Conservation (phyloP, 2,888 invertebrate genomes). For the Heliconius ismenius region DNA sequence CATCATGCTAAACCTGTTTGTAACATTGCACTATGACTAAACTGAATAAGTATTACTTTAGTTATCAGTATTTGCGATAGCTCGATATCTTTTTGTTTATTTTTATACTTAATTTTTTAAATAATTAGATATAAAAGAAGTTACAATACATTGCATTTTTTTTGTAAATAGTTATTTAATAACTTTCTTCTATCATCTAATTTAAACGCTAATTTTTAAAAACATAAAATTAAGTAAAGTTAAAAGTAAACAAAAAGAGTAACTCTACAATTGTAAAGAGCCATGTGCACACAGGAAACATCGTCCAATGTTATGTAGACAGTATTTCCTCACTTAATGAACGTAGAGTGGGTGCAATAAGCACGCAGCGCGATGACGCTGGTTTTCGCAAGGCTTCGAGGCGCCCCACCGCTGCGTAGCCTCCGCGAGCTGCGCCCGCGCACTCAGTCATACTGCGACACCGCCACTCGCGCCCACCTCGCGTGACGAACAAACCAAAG, state of each 20-base stretch:
- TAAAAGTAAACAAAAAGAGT: background rate
- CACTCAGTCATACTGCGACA: conserved; percentile 55
- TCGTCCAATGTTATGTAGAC: conserved; percentile 42
- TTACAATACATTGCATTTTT: too few species aligned
- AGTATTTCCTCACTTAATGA: conserved; percentile 46
- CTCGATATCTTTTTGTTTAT: background rate
- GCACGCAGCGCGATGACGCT: conserved; percentile 46
- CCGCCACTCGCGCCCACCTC: conserved; percentile 61
- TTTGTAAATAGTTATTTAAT: background rate
- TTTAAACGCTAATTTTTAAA: too few species aligned
- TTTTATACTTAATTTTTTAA: background rate
- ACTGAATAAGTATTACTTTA: conserved; percentile 13
- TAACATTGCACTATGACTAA: conserved; percentile 59
- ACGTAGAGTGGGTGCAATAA: conserved; percentile 50
- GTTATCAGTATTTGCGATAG: background rate
- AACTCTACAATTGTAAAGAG: background rate
- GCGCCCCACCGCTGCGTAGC: conserved; percentile 68
- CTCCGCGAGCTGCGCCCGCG: conserved; percentile 47
- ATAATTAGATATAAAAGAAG: background rate
- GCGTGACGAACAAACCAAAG: conserved; percentile 55
- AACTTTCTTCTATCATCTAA: background rate
- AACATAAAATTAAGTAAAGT: background rate
- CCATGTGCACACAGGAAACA: conserved; percentile 40
- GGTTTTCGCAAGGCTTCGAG: conserved; percentile 78
- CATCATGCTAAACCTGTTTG: conserved; percentile 69